These are phyloP conservation scores for Ommatoiulus sabulosus DNA, from an alignment of 2,888 invertebrate genomes.

Conservation along the genomic window DNA sequence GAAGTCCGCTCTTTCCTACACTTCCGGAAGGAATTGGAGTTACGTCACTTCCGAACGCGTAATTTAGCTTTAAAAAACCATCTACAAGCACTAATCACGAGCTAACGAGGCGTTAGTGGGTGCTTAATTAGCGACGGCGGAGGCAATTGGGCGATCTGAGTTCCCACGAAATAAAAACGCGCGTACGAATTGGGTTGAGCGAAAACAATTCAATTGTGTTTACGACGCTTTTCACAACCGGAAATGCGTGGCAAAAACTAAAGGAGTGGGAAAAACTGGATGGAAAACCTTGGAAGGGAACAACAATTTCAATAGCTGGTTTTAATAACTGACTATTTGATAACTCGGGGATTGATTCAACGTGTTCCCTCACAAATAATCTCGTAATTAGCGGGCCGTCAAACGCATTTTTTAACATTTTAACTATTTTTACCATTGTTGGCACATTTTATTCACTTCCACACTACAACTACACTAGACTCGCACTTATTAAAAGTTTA, in stretches of 20 bases:
- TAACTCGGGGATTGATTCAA: neutral
- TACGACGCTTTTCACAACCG: constrained; percentile 13
- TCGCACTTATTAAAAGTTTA: too few species aligned
- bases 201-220: constrained; percentile 43
- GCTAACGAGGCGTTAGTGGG: constrained; percentile 32
- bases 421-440: too few species aligned
- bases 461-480: too few species aligned
- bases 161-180: constrained; percentile 11
- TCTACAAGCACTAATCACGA: neutral
- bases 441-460: too few species aligned
- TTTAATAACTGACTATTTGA: neutral
- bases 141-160: constrained; percentile 5
- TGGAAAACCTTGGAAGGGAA: neutral
- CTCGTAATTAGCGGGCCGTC: neutral
- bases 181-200: constrained; percentile 8
- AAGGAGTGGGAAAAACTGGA: constrained; percentile 26
- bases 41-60: neutral
- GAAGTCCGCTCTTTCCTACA: neutral
- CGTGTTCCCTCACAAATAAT: neutral
- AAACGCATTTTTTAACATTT: neutral
- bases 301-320: neutral
- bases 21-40: neutral
- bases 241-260: constrained; percentile 25
- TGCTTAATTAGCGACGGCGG: constrained; percentile 13
- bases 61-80: neutral